Base-by-base conservation (phyloP, 2,888 invertebrate species). In the Apamea sordens region DNA sequence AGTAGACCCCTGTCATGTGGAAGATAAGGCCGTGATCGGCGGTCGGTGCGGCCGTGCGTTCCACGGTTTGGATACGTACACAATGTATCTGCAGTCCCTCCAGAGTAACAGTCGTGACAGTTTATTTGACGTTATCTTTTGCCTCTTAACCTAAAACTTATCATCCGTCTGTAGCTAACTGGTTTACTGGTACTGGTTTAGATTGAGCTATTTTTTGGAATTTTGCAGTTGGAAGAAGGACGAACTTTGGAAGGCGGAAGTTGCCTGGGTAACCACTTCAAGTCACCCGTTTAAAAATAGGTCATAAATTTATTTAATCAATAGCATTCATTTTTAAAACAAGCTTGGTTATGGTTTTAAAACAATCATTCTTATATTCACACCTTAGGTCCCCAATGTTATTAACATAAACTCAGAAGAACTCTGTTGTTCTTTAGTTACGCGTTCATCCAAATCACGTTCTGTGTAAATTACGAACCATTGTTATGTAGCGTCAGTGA, bases 381-480 rank as follows among this genome's bases (percentile, higher is more conserved):
- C 41, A 15, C 32, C 50, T 32, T 2, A 32, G 2, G 32, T 32
- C 32, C 32, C 2, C 32, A 32, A 64, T 28, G 73, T 81, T 6
- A 56, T 81, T 6, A 56, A 64, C 44, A 56, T 44, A 18, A n/a
- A 41, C 36, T 59, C n/a, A 18, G n/a, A n/a, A 74, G 21, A 24
- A 47, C 41, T 59, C 64, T 24, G 64, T 28, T 41, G 61, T 69
- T 65, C n/a, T 11, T 50, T 63, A 56, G 61, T n/a, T 24, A 44
- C 32, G 41, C 61, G 28, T 70, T 64, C 65, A 68, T 64, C 28
- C 64, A 59, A 82, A 84, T 84, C 86, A 59, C 61, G 56, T 73
- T 73, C 61, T 83, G 24, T 75, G 72, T 73, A 74, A 75, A 78
- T 75, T 83, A 84, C 83, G 67, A 72, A 50, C 83, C 78, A 84